Evolutionary conservation across 2,888 invertebrate species (phyloP).

Genomic region (Folsomia manolachei): DNA sequence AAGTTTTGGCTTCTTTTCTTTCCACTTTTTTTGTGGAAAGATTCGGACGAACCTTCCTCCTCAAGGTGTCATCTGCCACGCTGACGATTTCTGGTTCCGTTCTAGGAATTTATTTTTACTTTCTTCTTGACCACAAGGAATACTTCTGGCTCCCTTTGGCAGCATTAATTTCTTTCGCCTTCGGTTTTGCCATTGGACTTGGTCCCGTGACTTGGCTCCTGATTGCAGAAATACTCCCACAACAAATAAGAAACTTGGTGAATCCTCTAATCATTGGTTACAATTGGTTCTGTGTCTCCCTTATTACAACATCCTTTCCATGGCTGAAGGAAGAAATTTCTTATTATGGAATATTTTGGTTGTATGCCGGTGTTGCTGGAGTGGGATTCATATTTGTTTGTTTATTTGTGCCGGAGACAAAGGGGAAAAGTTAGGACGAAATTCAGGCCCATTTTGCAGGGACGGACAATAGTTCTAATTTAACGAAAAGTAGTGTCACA

Average conservation of each 20-base stretch:
- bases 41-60: conserved; percentile 37
- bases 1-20: conserved; percentile 40
- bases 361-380: conserved; percentile 32
- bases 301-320: conserved; percentile 45
- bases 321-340: conserved; percentile 34
- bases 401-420: conserved; percentile 46
- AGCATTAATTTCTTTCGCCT: conserved; percentile 36
- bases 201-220: conserved; percentile 37
- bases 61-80: conserved; percentile 30
- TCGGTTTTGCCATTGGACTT: conserved; percentile 38
- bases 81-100: conserved; percentile 26
- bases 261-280: conserved; percentile 42
- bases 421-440: conserved; percentile 36
- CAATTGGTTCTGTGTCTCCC: conserved; percentile 47
- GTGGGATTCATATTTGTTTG: conserved; percentile 39
- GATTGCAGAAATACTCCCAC: conserved; percentile 31
- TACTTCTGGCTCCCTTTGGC: conserved; percentile 38
- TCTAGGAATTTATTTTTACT: conserved; percentile 39
- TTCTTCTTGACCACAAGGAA: not conserved
- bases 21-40: conserved; percentile 43
- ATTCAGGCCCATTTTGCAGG: conserved; percentile 17
- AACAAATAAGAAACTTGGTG: conserved; percentile 21
- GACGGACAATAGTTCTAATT: not conserved
- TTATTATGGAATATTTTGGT: conserved; percentile 41
- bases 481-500: too few species aligned